Conservation (phyloP, 1,140 invertebrate species). For the Drosophila nigrodunni region DNA sequence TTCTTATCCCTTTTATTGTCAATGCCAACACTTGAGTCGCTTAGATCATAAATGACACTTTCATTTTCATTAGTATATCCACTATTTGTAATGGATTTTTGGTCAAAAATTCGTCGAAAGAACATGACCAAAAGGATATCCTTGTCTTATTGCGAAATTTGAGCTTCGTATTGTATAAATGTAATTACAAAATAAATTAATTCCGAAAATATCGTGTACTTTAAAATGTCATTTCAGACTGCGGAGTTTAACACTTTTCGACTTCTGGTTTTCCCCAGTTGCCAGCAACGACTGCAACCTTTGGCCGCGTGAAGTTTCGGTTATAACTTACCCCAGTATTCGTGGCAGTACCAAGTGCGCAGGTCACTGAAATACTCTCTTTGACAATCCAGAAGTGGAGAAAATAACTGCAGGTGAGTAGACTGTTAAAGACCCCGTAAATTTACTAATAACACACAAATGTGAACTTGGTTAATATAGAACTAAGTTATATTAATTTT, state of each 20-base stretch:
- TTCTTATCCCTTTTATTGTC: slow-evolving; percentile 37
- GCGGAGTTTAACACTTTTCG: slow-evolving; percentile 23
- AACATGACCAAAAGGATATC: slow-evolving; percentile 54
- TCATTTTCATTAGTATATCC: slow-evolving; percentile 44
- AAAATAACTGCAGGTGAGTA: slow-evolving; percentile 16
- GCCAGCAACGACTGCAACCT: slow-evolving; percentile 63
- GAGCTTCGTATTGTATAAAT: too few species aligned
- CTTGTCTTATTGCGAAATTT: background rate
- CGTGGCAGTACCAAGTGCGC: slow-evolving; percentile 40
- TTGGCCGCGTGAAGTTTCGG: slow-evolving; percentile 14
- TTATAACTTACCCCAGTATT: slow-evolving; percentile 33
- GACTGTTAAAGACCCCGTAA: background rate
- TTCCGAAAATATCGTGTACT: slow-evolving; percentile 8
- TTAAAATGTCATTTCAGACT: slow-evolving; percentile 6
- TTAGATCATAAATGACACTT: slow-evolving; percentile 37
- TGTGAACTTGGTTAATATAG: too few species aligned
- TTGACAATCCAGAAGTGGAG: background rate
- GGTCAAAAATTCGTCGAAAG: slow-evolving; percentile 74
- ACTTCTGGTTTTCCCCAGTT: slow-evolving; percentile 49
- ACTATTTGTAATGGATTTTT: slow-evolving; percentile 45
- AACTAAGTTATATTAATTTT: background rate
- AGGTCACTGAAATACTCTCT: slow-evolving; percentile 35
- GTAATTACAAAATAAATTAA: too few species aligned
- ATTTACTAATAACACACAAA: too few species aligned
- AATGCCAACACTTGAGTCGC: slow-evolving; percentile 14